Percentiles rank a stretch among this genome's conserved stretches.
These are phyloP conservation scores for Melanostoma mellinum DNA, from an alignment of 2,888 invertebrate genomes.

Conservation along the genomic window DNA sequence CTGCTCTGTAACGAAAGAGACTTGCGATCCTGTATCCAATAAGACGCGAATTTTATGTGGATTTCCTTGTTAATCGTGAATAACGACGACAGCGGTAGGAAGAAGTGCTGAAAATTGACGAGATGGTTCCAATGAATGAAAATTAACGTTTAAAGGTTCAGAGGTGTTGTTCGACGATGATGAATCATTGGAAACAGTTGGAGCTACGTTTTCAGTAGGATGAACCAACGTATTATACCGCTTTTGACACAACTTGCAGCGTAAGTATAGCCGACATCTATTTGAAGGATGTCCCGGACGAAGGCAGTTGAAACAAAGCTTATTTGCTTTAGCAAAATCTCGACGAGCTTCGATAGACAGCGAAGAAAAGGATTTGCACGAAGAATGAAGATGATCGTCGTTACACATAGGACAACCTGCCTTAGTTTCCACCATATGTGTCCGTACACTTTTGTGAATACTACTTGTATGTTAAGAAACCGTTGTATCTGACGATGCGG, in stretches of 20 bases:
- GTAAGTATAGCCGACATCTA: constrained; percentile 12
- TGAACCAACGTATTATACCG: constrained; percentile 30
- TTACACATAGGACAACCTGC: constrained; percentile 19
- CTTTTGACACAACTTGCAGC: not conserved
- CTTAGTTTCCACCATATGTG: constrained; percentile 11
- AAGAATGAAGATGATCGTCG: not conserved
- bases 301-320: constrained; percentile 8
- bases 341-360: constrained; percentile 1
- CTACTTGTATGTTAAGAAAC: not conserved
- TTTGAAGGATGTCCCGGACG: constrained; percentile 17
- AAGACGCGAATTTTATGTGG: not conserved
- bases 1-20: constrained; percentile 15
- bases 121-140: constrained; percentile 9
- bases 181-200: not conserved
- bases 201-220: constrained; percentile 13
- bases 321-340: constrained; percentile 4
- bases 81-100: constrained; percentile 17
- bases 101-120: constrained; percentile 4
- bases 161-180: not conserved
- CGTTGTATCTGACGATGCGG: not conserved
- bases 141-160: not conserved
- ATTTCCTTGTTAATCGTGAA: constrained; percentile 12
- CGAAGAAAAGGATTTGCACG: not conserved
- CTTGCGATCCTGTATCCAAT: constrained; percentile 25
- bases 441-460: not conserved